Evolutionary conservation across 2,888 invertebrate genomes (phyloP), one percentile per base, ranked within the genome.

Genomic region (Oeneis ivallda): DNA sequence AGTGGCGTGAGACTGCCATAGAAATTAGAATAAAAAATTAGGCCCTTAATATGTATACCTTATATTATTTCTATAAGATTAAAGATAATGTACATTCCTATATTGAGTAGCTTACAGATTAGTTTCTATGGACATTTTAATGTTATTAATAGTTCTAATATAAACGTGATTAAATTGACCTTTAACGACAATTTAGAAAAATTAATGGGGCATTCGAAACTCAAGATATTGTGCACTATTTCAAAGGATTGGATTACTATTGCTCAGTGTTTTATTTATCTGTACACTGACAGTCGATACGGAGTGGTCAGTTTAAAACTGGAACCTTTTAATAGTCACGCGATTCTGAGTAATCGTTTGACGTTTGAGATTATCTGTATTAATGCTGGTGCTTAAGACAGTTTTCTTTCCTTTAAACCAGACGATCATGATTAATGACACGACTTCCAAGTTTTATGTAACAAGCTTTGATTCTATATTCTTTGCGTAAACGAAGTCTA

Each of bases 281-380:
- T 74, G 69, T 72, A 66, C 64, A 67, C 70, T 83, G 83, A 85
- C 85, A 83, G 79, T 81, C 85, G 87, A 88, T 88, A 86, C 81
- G 80, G 77, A 74, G 62, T 60, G 71, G 64, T 68, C 75, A 77
- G 79, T 84, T 86, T 85, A 86, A 88, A 88, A 89, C 88, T 87
- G 84, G 82, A 79, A 77, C 80, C 88, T 87, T 86, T 87, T 87
- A 85, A 81, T 82, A 84, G 85, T 81, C 84, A 82, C 85, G 84
- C 84, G 83, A 87, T 86, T 84, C 75, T 79, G 72, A 79, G 75
- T 82, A 82, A 82, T 81, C 83, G 79, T 84, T 84, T 85, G 89
- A 89, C 89, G 80, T 84, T 61, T 81, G 63, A 86, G 89, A 89
- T 89, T 86, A 86, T 77, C 74, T 71, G 76, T 81, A 83, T 87